These are phyloP conservation scores for Nasonia longicornis DNA, from an alignment of 1,140 invertebrate species.

Conservation along the genomic window DNA sequence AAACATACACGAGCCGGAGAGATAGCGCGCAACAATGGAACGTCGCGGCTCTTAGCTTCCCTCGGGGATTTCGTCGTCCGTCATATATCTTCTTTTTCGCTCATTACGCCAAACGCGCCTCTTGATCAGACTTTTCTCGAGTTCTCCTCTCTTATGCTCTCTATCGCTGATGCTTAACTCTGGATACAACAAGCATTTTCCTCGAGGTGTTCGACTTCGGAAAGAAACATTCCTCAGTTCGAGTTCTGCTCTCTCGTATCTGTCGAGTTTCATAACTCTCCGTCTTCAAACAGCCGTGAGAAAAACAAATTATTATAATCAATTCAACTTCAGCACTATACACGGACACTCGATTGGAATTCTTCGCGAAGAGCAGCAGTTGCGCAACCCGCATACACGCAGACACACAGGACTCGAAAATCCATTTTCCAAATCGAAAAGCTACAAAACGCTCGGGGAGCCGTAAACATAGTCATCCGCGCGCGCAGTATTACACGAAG, in stretches of 20 bases:
- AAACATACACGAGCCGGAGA: slow-evolving; percentile 59
- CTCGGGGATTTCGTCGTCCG: slow-evolving; percentile 58
- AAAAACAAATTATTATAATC: not conserved
- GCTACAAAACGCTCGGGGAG: not conserved
- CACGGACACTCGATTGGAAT: not conserved
- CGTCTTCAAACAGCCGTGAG: not conserved
- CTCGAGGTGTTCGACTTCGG: too few relatives aligned
- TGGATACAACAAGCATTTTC: too few relatives aligned
- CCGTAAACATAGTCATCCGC: not conserved
- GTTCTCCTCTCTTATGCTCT: not conserved
- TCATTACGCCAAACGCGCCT: slow-evolving; percentile 30
- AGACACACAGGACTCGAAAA: not conserved
- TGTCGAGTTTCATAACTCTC: too few relatives aligned
- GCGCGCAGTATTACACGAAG: not conserved
- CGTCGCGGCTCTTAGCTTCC: slow-evolving; percentile 51
- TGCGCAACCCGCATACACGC: not conserved
- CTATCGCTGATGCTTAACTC: too few relatives aligned
- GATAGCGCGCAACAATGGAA: slow-evolving; percentile 63
- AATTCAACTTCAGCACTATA: not conserved
- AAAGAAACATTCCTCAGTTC: too few relatives aligned
- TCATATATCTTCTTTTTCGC: slow-evolving; percentile 57
- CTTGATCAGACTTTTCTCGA: not conserved
- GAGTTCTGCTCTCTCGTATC: too few relatives aligned
- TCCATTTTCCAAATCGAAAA: not conserved
- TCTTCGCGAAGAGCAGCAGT: not conserved